Evolutionary conservation across 1,140 invertebrate species (phyloP), one percentile per base, ranked within the genome.

Genomic region (Matsumurasca onukii): DNA sequence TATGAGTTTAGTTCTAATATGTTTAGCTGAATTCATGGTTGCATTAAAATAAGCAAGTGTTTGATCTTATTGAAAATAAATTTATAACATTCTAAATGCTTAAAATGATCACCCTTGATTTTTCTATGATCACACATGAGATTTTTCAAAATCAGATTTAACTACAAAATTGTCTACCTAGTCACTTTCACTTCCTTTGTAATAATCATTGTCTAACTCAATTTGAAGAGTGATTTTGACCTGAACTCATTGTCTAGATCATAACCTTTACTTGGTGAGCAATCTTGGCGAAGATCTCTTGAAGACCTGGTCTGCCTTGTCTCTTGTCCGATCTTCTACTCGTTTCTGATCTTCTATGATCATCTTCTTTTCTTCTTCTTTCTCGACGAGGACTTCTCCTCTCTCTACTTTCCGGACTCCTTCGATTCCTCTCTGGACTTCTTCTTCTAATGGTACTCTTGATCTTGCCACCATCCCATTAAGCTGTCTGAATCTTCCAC

Each of bases 121-220:
- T n/a, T n/a, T n/a, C n/a, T n/a, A n/a, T n/a, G n/a, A n/a, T n/a
- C n/a, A n/a, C n/a, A n/a, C n/a, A n/a, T n/a, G n/a, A n/a, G n/a
- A n/a, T n/a, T n/a, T n/a, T n/a, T n/a, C n/a, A n/a, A n/a, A n/a
- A n/a, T n/a, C n/a, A n/a, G n/a, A n/a, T n/a, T n/a, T n/a, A n/a
- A n/a, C n/a, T n/a, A n/a, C n/a, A n/a, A n/a, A n/a, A n/a, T n/a
- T n/a, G n/a, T n/a, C n/a, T n/a, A n/a, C n/a, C n/a, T n/a, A n/a
- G n/a, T n/a, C n/a, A n/a, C n/a, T n/a, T n/a, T n/a, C n/a, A n/a
- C n/a, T n/a, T n/a, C n/a, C n/a, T n/a, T n/a, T n/a, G n/a, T 70
- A 70, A 22, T 67, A 49, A 57, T 70, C 69, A 62, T 70, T 70
- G 34, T 70, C 69, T 27, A 70, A 59, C 67, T 70, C 69, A n/a